A percentile compares a stretch with the other conserved stretches of the same genome.
phyloP scores from a whole-genome alignment of 2,888 invertebrate genomes.

The Sesia bembeciformis region DNA sequence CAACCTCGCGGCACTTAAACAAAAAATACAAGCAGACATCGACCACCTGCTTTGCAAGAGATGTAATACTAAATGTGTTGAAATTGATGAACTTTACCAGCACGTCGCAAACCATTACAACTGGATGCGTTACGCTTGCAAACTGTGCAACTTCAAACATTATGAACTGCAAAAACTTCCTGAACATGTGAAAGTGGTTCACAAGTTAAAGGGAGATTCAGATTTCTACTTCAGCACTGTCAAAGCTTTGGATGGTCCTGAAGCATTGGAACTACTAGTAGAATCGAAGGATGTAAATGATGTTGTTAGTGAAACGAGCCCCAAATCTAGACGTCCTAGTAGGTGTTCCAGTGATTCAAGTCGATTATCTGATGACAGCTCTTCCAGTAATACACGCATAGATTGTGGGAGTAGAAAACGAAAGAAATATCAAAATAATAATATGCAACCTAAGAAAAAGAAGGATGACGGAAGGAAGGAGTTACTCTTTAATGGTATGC shows the following conservation, averaged over 20 bases:
- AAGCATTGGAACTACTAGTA: constrained; percentile 42
- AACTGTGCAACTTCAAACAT: constrained; percentile 80
- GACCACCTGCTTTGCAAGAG: constrained; percentile 62
- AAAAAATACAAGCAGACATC: constrained; percentile 56
- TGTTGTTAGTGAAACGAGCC: constrained; percentile 36
- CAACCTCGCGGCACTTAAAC: constrained; percentile 48
- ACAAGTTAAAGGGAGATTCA: constrained; percentile 73
- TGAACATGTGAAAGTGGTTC: constrained; percentile 77
- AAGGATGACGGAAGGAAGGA: constrained; percentile 9
- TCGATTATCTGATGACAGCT: constrained; percentile 60
- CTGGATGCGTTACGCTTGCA: constrained; percentile 84
- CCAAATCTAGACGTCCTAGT: constrained; percentile 52
- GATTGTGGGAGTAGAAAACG: constrained; percentile 46
- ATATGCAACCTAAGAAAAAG: constrained; percentile 29
- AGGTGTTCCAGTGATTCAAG: constrained; percentile 64
- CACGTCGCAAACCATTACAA: constrained; percentile 80
- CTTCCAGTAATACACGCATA: constrained; percentile 42
- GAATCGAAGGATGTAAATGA: constrained; percentile 31
- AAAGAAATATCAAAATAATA: constrained; percentile 36
- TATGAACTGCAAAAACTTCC: constrained; percentile 78
- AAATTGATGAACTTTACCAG: constrained; percentile 65
- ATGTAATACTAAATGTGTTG: constrained; percentile 64
- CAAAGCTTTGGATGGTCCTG: constrained; percentile 52
- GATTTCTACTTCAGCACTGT: constrained; percentile 67
- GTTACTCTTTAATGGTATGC: constrained; percentile 27